Evolutionary conservation across 2,797 vertebrate species (phyloP).

Genomic region (Falco rusticolus): DNA sequence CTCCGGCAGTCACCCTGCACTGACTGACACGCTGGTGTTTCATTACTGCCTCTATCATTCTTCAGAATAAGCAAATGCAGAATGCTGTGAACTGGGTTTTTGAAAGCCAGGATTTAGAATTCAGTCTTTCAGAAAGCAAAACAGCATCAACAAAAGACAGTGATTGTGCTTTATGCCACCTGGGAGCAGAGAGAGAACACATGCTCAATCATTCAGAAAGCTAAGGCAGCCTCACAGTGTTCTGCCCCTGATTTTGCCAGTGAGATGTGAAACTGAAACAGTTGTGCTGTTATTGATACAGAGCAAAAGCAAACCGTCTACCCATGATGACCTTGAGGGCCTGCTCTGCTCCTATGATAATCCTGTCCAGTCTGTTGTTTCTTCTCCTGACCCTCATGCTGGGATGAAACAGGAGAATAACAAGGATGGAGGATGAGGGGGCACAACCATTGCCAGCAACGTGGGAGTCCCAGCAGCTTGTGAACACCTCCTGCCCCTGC

Average conservation of each 20-base stretch:
- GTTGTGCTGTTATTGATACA: background rate
- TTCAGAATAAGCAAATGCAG: background rate
- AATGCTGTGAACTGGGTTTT: background rate
- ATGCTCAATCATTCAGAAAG: constrained; percentile 13
- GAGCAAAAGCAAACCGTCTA: background rate
- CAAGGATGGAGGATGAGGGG: background rate
- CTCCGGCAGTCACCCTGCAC: background rate
- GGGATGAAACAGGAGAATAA: background rate
- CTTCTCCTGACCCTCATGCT: background rate
- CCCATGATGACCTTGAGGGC: background rate
- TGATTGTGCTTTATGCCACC: background rate
- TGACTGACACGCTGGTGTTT: background rate
- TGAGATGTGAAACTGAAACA: constrained; percentile 2
- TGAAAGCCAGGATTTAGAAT: constrained; percentile 31
- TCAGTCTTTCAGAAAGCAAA: constrained; percentile 4
- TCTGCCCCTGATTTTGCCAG: background rate
- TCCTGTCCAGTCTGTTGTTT: background rate
- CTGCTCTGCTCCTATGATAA: background rate
- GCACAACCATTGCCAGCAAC: background rate
- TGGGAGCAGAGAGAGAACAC: constrained; percentile 1
- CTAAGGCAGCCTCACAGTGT: background rate
- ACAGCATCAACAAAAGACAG: background rate
- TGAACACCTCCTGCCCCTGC: background rate
- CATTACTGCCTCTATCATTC: background rate
- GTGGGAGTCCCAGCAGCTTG: background rate